Percentiles rank a stretch among this genome's conserved stretches.
These are phyloP conservation scores for Ia io DNA, from an alignment of 2,113 vertebrate genomes.

Conservation along the genomic window DNA sequence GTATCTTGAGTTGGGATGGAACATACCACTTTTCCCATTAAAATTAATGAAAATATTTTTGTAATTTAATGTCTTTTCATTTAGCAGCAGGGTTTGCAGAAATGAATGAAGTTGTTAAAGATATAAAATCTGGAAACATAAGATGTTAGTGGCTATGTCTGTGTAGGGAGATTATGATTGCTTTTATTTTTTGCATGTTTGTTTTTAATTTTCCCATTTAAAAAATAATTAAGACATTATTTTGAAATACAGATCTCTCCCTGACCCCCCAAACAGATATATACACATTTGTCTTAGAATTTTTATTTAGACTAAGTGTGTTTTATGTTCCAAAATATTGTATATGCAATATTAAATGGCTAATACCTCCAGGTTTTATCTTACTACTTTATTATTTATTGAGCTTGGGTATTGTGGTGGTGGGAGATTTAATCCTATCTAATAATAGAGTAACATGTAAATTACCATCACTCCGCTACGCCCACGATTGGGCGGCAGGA, in stretches of 20 bases:
- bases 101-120: not conserved
- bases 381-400: conserved; percentile 13
- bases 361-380: not conserved
- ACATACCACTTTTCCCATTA: not conserved
- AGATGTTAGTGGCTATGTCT: not conserved
- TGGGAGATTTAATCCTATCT: not conserved
- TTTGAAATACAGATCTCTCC: conserved; percentile 4
- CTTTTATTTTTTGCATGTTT: not conserved
- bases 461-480: too few relatives aligned
- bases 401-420: not conserved
- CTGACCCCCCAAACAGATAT: not conserved
- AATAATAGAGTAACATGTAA: too few relatives aligned
- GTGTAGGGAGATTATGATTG: not conserved
- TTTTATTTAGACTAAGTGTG: not conserved
- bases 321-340: not conserved
- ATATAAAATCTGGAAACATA: conserved; percentile 16
- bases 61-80: conserved; percentile 35
- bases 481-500: too few relatives aligned
- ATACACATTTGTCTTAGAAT: not conserved
- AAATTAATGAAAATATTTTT: conserved; percentile 36
- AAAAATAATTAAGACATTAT: not conserved
- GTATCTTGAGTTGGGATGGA: not conserved
- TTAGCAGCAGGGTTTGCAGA: not conserved
- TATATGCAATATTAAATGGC: not conserved
- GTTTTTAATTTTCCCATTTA: not conserved